Evolutionary conservation across 2,113 vertebrate species (phyloP), one percentile per base, ranked within the genome.

Genomic region (Cephalopholis sonnerati): DNA sequence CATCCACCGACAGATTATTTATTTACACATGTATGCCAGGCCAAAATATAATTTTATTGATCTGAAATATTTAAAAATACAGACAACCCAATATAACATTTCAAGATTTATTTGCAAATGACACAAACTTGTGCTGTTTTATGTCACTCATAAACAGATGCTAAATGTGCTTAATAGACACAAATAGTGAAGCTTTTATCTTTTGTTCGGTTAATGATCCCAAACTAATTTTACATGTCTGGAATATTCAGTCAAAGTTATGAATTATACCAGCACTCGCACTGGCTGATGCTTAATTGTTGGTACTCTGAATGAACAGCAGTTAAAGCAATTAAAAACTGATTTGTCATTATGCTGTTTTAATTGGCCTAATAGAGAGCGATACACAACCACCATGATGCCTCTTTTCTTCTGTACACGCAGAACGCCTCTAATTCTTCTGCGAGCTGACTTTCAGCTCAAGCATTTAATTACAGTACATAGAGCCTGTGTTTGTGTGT

Each of bases 401-500:
- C 84, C 63, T 78, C 72, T 65, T 78, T 76, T 81, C 73, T 81
- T 62, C 53, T 29, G 65, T 54, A 81, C 66, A 65, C 20, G 61
- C 77, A 79, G 73, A 82, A 44, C 17, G 12, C 58, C 65, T 76
- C 68, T 86, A 59, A 87, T 80, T 85, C 74, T 77, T 91, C 76
- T 66, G 74, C 9, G 29, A 57, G 63, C 81, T 73, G 77, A 89
- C 86, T 87, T 81, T 83, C 62, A 79, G 81, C 74, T 85, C 55
- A n/a, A 88, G 74, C 82, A 86, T 90, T 91, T 87, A 91, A 93
- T 92, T 89, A 90, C 70, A 36, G 58, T 59, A 66, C 59, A 75
- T 53, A 41, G 67, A 84, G 65, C 55, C 22, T 53, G 41, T 51
- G 25, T 61, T 50, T 58, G 55, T 63, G 76, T 50, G 67, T 66